A percentile compares a stretch with the other conserved stretches of the same genome.
Conservation (phyloP, 2,888 invertebrate species). For the Drosophila suboccidentalis region DNA sequence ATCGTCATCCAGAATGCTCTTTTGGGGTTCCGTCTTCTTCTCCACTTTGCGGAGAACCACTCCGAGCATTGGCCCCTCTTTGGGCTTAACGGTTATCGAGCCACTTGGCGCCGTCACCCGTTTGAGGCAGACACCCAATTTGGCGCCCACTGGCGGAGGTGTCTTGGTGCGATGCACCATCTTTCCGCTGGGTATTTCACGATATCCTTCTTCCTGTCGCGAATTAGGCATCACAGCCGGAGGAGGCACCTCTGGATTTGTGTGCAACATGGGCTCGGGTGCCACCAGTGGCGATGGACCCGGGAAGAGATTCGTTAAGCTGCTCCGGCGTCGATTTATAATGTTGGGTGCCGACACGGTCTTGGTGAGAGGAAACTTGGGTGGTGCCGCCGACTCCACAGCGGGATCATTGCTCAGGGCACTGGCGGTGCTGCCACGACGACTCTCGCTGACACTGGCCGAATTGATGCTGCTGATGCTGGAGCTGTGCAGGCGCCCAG, state of each 20-base stretch:
- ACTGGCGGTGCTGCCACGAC: slow-evolving; percentile 77
- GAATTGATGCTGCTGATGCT: slow-evolving; percentile 81
- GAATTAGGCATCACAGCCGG: slow-evolving; percentile 25
- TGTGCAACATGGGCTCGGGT: slow-evolving; percentile 74
- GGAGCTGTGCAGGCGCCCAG: slow-evolving; percentile 78
- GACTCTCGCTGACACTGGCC: slow-evolving; percentile 61
- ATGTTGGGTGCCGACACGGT: slow-evolving; percentile 80
- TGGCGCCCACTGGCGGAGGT: slow-evolving; percentile 84
- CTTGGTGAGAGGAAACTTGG: slow-evolving; percentile 83
- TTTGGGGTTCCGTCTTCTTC: slow-evolving; percentile 83
- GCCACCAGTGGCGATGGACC: slow-evolving; percentile 80
- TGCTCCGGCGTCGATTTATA: slow-evolving; percentile 76
- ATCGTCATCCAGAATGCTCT: slow-evolving; percentile 85
- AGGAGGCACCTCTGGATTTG: slow-evolving; percentile 68
- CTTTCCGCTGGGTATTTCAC: slow-evolving; percentile 76
- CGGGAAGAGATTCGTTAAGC: slow-evolving; percentile 74
- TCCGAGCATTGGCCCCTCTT: slow-evolving; percentile 83
- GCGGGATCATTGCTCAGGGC: slow-evolving; percentile 42
- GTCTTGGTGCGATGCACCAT: slow-evolving; percentile 82
- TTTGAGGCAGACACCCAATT: slow-evolving; percentile 83
- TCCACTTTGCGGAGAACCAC: slow-evolving; percentile 85
- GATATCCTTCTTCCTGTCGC: slow-evolving; percentile 67
- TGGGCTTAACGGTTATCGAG: slow-evolving; percentile 82
- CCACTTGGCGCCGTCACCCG: slow-evolving; percentile 83
- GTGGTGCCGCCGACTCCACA: slow-evolving; percentile 46